Evolutionary conservation across 2,113 vertebrate species (phyloP), one percentile per base, ranked within the genome.

Genomic region (Corydoras sp.): DNA sequence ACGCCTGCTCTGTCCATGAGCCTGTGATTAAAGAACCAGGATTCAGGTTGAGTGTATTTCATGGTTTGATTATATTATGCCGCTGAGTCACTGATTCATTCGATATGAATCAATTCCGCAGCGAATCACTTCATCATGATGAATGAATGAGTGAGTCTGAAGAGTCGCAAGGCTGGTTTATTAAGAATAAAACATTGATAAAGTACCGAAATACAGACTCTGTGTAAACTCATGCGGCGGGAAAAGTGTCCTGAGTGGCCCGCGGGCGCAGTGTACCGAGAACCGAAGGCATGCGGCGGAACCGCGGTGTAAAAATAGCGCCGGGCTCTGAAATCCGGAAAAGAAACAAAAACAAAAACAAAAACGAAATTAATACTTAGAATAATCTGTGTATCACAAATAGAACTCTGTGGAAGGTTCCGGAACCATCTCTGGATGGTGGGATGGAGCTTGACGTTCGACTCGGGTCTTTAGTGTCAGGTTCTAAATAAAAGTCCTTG

Each of bases 101-200:
- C 35, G 35, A 43, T 43, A 43, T 43, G 35, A 43, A 43, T 43
- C 35, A 2, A 24, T 24, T 24, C 18, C 18, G 18, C 18, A 24
- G 18, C 18, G 35, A 43, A 43, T 43, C 35, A 43, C 35, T 43
- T 43, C 35, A 43, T 43, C 2, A 43, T 2, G 35, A 43, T 43
- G 35, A 43, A 43, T 43, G 35, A 43, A 0, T 8, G 7, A 43
- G 18, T 24, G 18, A 43, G 35, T 43, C 35, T 1, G 7, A 43
- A 43, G 7, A 5, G 35, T 43, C 24, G 51, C 61, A 72, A 72
- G 62, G 62, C 66, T 50, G 62, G 71, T 82, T 85, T 83, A 86
- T 88, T 87, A 84, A 79, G 77, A 86, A 85, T 86, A 79, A 59
- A 74, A 81, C 70, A 61, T 75, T 70, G 73, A 72, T 68, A 60